Evolutionary conservation across 2,113 vertebrate species (phyloP).

Genomic region (Phyllostomus discolor): DNA sequence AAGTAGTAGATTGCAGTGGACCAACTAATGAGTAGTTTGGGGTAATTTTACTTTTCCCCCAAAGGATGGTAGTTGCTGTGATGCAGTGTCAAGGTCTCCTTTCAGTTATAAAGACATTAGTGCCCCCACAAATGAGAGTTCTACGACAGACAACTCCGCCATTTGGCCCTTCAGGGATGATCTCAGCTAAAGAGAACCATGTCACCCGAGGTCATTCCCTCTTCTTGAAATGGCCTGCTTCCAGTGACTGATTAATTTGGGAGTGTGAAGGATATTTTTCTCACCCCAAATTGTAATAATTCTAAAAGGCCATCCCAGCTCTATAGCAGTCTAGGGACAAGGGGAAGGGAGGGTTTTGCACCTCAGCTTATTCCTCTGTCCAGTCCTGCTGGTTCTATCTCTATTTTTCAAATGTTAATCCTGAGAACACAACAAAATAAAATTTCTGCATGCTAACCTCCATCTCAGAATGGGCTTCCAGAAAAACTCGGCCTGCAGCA

Average conservation of each 20-base stretch:
- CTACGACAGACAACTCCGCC: neutral
- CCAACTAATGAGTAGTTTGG: neutral
- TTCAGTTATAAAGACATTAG: neutral
- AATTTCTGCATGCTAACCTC: neutral
- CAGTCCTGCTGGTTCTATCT: neutral
- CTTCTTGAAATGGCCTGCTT: neutral
- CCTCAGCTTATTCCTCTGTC: neutral
- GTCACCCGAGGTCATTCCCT: neutral
- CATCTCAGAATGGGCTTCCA: neutral
- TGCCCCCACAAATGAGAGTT: neutral
- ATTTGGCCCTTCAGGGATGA: neutral
- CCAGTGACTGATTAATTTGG: neutral
- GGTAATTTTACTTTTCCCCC: neutral
- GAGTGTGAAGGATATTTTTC: neutral
- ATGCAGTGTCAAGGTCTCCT: neutral
- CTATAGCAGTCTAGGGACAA: neutral
- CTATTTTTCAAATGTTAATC: neutral
- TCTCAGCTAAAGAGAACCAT: neutral
- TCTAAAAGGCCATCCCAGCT: neutral
- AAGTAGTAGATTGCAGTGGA: neutral
- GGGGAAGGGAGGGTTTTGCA: neutral
- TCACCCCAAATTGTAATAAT: neutral
- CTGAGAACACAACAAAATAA: neutral
- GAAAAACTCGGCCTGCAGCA: neutral
- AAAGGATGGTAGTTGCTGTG: neutral